Base-by-base conservation (phyloP, 2,113 vertebrate species). In the Aramus guarauna region DNA sequence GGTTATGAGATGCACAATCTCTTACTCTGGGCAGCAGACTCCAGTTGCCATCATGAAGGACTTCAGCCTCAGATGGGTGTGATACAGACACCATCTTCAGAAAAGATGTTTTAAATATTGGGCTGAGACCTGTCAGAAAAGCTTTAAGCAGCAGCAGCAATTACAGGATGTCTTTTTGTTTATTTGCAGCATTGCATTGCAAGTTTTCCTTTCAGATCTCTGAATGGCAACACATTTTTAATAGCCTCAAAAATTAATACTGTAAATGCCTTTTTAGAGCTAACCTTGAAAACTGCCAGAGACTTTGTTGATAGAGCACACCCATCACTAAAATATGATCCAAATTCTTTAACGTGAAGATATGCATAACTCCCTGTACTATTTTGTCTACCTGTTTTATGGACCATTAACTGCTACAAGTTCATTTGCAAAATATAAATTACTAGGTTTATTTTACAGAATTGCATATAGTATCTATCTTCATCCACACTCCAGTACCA, bases 351-450 rank as follows among this genome's bases (percentile, higher is more conserved):
- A 0, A 59, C 71, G 39, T 50, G 47, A 58, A 83, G 48, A 81
- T 27, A 34, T 0, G 0, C 1, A 15, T 20, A 72, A 52, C 4
- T 3, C 34, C 20, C 27, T 60, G 17, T 7, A 63, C 9, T 45
- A 60, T 36, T 84, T 67, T 29, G 12, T 68, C 39, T 30, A 15
- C 4, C 2, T 4, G 1, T 81, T 84, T 34, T 59, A 32, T 0
- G 0, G 11, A 81, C 4, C 6, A 30, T 68, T 75, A 64, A 64
- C 19, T 69, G 27, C n/a, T 52, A 56, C 11, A 6, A 73, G 22
- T 15, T 86, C 11, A 56, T 41, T 77, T 67, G 10, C 29, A 83
- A 77, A 15, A 43, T 27, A 13, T 1, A 63, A 67, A 63, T 59
- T 26, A 59, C 17, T 71, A 48, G 12, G 11, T 88, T 64, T 36